Percentiles rank a stretch among this genome's conserved stretches.
These are phyloP conservation scores for Myotis davidii DNA, from an alignment of 2,113 vertebrate genomes.

Conservation along the genomic window DNA sequence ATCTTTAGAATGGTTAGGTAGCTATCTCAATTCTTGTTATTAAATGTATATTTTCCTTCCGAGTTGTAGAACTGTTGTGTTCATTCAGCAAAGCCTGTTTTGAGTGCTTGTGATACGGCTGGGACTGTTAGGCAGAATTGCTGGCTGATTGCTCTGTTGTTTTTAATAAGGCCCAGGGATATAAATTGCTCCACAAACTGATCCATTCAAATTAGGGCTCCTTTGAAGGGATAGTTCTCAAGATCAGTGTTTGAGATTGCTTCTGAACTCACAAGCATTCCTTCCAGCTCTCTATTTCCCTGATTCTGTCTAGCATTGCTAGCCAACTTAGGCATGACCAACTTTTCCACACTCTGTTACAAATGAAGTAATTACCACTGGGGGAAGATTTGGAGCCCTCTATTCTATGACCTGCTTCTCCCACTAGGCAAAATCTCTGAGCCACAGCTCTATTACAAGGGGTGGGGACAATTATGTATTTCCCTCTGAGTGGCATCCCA, in stretches of 20 bases:
- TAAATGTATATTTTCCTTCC: no score
- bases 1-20: no score
- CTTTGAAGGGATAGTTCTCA: conserved; percentile 15
- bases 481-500: neutral
- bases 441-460: neutral
- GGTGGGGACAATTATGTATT: neutral
- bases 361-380: neutral
- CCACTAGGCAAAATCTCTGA: neutral
- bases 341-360: neutral
- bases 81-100: no score
- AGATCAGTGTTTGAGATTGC: neutral
- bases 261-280: neutral
- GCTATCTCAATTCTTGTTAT: no score
- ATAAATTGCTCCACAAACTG: conserved; percentile 12
- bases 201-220: neutral
- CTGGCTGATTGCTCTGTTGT: neutral
- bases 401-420: neutral
- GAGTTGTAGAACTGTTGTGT: no score
- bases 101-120: no score
- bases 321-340: neutral
- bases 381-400: neutral
- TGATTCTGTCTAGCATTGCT: conserved; percentile 13
- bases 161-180: conserved; percentile 9
- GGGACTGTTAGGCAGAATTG: no score
- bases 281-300: neutral